Evolutionary conservation across 2,797 vertebrate species (phyloP).

Genomic region (Micromesistius poutassou): DNA sequence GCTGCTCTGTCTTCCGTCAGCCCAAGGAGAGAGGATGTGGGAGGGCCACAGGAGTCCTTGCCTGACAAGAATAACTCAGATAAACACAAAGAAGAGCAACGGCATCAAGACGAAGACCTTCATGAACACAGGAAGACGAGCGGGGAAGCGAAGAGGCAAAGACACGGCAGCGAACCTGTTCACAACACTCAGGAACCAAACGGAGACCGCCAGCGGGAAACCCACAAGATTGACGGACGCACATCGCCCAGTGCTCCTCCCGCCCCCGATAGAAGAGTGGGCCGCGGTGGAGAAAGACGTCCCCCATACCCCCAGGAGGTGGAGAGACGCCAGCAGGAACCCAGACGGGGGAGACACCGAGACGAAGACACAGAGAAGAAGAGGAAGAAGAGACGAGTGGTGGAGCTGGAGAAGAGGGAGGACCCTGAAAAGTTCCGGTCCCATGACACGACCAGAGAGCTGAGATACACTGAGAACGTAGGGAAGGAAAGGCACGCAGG

Average conservation of each 20-base stretch:
- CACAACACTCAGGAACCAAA: conserved; percentile 25
- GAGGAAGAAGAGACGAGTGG: conserved; percentile 44
- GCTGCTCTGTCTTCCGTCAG: conserved; percentile 59
- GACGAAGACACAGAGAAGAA: conserved; percentile 39
- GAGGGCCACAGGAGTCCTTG: conserved; percentile 52
- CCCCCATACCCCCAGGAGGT: conserved; percentile 30
- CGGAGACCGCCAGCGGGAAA: conserved; percentile 4
- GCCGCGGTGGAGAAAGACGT: conserved; percentile 42
- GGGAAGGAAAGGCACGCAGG: conserved; percentile 41
- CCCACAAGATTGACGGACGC: conserved; percentile 31
- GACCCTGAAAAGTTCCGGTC: conserved; percentile 52
- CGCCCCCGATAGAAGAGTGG: conserved; percentile 7
- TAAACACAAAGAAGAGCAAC: conserved; percentile 59
- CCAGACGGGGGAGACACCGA: conserved; percentile 43
- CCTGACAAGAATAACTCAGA: conserved; percentile 53
- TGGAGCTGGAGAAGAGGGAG: conserved; percentile 46
- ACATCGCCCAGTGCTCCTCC: conserved; percentile 22
- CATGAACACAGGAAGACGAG: conserved; percentile 24
- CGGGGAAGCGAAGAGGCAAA: conserved; percentile 34
- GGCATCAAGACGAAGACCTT: conserved; percentile 29
- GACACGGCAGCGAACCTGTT: background rate
- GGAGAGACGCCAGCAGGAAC: conserved; percentile 47
- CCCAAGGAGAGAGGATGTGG: conserved; percentile 56
- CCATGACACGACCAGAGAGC: conserved; percentile 21
- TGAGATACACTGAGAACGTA: background rate